phyloP scores from a whole-genome alignment of 2,888 invertebrate genomes.

The Melanargia galathea region DNA sequence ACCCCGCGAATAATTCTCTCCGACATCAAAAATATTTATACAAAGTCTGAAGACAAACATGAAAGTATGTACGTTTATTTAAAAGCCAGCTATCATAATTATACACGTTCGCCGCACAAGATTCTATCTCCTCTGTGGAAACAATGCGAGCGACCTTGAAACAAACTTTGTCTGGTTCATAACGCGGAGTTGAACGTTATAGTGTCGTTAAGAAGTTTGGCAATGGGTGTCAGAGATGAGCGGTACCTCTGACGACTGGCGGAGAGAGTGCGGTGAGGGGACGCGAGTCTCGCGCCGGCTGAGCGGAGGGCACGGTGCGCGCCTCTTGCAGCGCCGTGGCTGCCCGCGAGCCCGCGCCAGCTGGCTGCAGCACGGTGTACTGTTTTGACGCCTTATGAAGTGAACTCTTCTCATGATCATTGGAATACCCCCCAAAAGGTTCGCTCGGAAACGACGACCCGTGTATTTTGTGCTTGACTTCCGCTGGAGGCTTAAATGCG shows the following conservation, averaged over 20 bases:
- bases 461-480: slow-evolving; percentile 82
- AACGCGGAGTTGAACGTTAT: slow-evolving; percentile 69
- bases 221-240: slow-evolving; percentile 59
- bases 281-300: slow-evolving; percentile 76
- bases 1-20: slow-evolving; percentile 20
- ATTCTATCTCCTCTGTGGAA: slow-evolving; percentile 27
- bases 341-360: slow-evolving; percentile 89
- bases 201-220: slow-evolving; percentile 77
- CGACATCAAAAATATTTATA: slow-evolving; percentile 24
- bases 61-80: slow-evolving; percentile 20
- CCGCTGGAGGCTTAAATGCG: slow-evolving; percentile 90
- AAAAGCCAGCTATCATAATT: slow-evolving; percentile 9
- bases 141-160: slow-evolving; percentile 65
- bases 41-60: slow-evolving; percentile 17
- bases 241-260: slow-evolving; percentile 88
- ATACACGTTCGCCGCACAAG: slow-evolving; percentile 8
- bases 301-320: slow-evolving; percentile 77
- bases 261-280: slow-evolving; percentile 85
- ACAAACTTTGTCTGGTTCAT: slow-evolving; percentile 75
- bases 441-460: slow-evolving; percentile 81
- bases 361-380: slow-evolving; percentile 93
- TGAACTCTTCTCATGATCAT: slow-evolving; percentile 72
- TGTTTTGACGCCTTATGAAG: slow-evolving; percentile 85
- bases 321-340: slow-evolving; percentile 91
- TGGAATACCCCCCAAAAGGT: slow-evolving; percentile 88